phyloP scores from a whole-genome alignment of 2,888 invertebrate genomes.

The Dolichopus griseipennis region DNA sequence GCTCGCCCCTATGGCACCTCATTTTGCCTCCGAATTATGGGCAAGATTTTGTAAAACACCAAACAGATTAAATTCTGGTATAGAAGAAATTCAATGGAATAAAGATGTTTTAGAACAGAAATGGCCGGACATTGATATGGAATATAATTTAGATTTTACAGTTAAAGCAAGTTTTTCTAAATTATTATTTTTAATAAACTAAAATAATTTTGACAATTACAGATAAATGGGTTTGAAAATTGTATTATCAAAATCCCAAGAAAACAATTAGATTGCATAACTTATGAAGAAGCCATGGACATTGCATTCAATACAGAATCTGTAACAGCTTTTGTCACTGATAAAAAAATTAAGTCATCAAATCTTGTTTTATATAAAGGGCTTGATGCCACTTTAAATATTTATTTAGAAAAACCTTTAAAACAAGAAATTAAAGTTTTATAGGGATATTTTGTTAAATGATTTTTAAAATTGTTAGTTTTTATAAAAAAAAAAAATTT shows the following conservation, averaged over 20 bases:
- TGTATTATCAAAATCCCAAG: slow-evolving; percentile 48
- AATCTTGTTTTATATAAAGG: slow-evolving; percentile 42
- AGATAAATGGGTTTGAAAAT: slow-evolving; percentile 48
- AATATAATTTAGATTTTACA: slow-evolving; percentile 57
- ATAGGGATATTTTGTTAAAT: neutral
- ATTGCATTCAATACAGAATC: slow-evolving; percentile 45
- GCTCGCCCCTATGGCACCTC: slow-evolving; percentile 81
- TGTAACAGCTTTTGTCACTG: slow-evolving; percentile 36
- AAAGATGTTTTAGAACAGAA: slow-evolving; percentile 62
- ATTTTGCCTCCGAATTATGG: slow-evolving; percentile 89
- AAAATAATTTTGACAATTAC: slow-evolving; percentile 17
- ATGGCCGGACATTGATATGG: slow-evolving; percentile 67
- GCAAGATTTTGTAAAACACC: slow-evolving; percentile 60
- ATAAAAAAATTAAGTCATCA: slow-evolving; percentile 37
- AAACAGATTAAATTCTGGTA: slow-evolving; percentile 46
- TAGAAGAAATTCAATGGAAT: slow-evolving; percentile 55
- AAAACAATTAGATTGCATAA: slow-evolving; percentile 46
- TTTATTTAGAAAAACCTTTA: slow-evolving; percentile 32
- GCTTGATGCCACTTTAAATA: slow-evolving; percentile 41
- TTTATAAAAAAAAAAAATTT: no score
- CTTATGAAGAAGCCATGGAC: slow-evolving; percentile 47
- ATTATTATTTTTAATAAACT: neutral
- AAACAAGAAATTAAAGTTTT: neutral
- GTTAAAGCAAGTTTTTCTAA: slow-evolving; percentile 49
- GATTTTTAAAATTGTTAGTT: no score